These are phyloP conservation scores for Myiozetetes cayanensis DNA, from an alignment of 2,113 vertebrate species.

Conservation along the genomic window DNA sequence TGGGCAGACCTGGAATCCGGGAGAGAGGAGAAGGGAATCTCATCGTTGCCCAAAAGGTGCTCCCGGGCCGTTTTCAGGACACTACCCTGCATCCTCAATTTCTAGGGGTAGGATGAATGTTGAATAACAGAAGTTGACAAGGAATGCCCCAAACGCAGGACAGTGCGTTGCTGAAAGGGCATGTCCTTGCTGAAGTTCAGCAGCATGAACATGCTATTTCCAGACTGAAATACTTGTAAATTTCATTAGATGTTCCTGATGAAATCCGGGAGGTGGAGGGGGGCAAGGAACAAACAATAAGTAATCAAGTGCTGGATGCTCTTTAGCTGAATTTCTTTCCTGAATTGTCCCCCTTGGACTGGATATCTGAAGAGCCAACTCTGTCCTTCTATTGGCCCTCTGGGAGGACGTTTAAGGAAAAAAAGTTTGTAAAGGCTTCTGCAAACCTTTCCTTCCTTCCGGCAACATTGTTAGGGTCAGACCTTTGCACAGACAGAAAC, in stretches of 20 bases:
- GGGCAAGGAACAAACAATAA: constrained; percentile 28
- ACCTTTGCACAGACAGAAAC: constrained; percentile 50
- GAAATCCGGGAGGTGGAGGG: background rate
- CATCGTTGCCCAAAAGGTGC: background rate
- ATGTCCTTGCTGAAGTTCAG: background rate
- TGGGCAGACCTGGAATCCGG: background rate
- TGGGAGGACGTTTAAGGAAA: background rate
- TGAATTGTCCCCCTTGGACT: constrained; percentile 21
- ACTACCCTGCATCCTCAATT: background rate
- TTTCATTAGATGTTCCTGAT: constrained; percentile 43
- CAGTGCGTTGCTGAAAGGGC: background rate
- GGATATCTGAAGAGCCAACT: constrained; percentile 5
- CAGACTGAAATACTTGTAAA: constrained; percentile 34
- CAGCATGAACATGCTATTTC: background rate
- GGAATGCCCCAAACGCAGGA: background rate
- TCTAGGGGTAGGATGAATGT: background rate
- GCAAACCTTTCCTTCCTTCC: constrained; percentile 50
- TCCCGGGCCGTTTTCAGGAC: background rate
- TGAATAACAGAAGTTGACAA: background rate
- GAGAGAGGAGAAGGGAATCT: background rate
- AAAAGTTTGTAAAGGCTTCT: constrained; percentile 34
- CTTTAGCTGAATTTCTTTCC: constrained; percentile 55
- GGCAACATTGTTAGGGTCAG: constrained; percentile 23
- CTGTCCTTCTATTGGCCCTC: constrained; percentile 9
- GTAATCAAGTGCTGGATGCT: constrained; percentile 50